These are phyloP conservation scores for Acromyrmex echinatior DNA, from an alignment of 1,140 invertebrate species.

Conservation along the genomic window DNA sequence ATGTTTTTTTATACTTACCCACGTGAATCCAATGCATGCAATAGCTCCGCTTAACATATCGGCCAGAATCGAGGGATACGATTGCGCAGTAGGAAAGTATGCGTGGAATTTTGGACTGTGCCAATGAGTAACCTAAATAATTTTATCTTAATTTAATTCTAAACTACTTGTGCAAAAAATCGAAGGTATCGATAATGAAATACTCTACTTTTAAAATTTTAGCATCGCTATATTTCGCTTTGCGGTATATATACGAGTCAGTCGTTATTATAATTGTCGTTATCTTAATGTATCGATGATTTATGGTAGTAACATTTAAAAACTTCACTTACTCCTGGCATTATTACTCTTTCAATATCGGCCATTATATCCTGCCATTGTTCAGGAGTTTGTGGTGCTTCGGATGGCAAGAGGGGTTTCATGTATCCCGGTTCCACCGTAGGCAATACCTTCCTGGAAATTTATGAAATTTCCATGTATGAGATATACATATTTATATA, in stretches of 20 bases:
- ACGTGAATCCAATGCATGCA: slow-evolving; percentile 95
- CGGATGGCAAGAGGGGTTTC: slow-evolving; percentile 92
- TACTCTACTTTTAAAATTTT: neutral
- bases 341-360: slow-evolving; percentile 97
- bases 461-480: slow-evolving; percentile 36
- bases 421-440: slow-evolving; percentile 95
- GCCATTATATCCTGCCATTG: slow-evolving; percentile 96
- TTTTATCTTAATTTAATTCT: neutral
- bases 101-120: slow-evolving; percentile 99
- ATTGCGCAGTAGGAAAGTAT: slow-evolving; percentile 98
- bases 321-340: slow-evolving; percentile 93
- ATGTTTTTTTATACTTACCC: slow-evolving; percentile 87
- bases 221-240: neutral
- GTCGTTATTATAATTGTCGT: neutral
- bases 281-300: neutral
- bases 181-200: neutral
- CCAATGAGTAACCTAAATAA: slow-evolving; percentile 95
- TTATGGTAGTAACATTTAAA: neutral
- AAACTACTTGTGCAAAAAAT: neutral
- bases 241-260: neutral
- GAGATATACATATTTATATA: neutral
- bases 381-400: slow-evolving; percentile 94
- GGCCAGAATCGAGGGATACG: slow-evolving; percentile 96
- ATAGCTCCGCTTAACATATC: slow-evolving; percentile 98
- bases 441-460: slow-evolving; percentile 92